A percentile compares a stretch with the other conserved stretches of the same genome.
phyloP scores from a whole-genome alignment of 2,113 vertebrate species.

The Ovis aries region DNA sequence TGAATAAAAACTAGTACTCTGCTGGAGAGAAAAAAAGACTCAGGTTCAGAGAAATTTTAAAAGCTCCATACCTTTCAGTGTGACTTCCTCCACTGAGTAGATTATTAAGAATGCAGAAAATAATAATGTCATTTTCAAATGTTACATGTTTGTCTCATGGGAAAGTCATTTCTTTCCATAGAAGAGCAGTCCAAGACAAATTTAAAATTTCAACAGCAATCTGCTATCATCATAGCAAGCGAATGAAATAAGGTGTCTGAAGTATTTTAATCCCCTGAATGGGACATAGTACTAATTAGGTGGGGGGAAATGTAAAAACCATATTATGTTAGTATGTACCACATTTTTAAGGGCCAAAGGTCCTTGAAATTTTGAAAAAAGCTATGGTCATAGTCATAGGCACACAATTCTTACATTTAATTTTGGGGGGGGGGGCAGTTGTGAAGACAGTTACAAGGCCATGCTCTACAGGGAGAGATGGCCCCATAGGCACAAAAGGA shows the following conservation, averaged over 20 bases:
- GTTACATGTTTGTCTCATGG: background rate
- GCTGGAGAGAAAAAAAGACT: background rate
- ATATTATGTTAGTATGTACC: background rate
- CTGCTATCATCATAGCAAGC: background rate
- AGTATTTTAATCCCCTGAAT: background rate
- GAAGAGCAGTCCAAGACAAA: background rate
- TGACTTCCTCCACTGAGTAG: background rate
- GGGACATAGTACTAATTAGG: background rate
- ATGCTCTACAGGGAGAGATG: background rate
- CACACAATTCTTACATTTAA: background rate
- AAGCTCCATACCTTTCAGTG: background rate
- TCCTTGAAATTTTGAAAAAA: background rate
- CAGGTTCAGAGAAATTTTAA: background rate
- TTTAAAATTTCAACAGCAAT: constrained; percentile 17
- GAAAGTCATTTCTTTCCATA: constrained; percentile 17
- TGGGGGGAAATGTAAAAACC: background rate
- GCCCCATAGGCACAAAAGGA: background rate
- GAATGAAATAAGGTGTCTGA: background rate
- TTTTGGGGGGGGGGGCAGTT: rapidly evolving
- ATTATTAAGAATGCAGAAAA: background rate
- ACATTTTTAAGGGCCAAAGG: background rate
- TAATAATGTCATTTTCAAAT: constrained; percentile 28
- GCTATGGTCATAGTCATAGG: background rate
- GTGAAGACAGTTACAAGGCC: background rate
- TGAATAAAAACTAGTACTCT: background rate